A percentile compares a stretch with the other conserved stretches of the same genome.
Conservation (phyloP, 1,140 invertebrate species). For the Cydia strobilella region DNA sequence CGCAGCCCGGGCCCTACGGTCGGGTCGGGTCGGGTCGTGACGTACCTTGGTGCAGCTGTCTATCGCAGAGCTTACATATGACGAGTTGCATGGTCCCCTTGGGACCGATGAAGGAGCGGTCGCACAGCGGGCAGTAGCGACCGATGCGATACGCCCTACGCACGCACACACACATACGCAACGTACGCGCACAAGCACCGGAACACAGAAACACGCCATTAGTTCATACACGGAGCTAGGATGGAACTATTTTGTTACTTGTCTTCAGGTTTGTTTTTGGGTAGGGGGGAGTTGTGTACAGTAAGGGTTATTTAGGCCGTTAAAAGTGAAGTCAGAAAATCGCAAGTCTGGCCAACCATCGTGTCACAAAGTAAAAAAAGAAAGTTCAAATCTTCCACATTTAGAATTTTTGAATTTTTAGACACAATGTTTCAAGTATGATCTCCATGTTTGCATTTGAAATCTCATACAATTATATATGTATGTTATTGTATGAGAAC, state of each 20-base stretch:
- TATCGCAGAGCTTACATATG: constrained; percentile 80
- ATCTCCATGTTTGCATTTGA: background rate
- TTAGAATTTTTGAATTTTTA: too few relatives aligned
- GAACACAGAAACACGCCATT: constrained; percentile 79
- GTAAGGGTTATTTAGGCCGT: background rate
- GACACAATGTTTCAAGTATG: too few relatives aligned
- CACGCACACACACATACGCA: constrained; percentile 71
- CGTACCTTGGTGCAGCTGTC: constrained; percentile 80
- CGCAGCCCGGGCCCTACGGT: background rate
- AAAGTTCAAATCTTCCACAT: too few relatives aligned
- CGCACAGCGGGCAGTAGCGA: constrained; percentile 80
- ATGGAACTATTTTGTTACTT: constrained; percentile 37
- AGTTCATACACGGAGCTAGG: constrained; percentile 52
- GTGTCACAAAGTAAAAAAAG: too few relatives aligned
- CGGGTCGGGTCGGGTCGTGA: constrained; percentile 44
- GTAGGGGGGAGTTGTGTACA: background rate
- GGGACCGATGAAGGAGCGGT: constrained; percentile 79
- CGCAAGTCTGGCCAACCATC: too few relatives aligned
- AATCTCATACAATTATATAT: background rate
- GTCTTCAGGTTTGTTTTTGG: background rate
- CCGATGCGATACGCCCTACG: constrained; percentile 80
- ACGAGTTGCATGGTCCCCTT: constrained; percentile 80
- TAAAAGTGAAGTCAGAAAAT: too few relatives aligned
- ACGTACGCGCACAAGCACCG: constrained; percentile 73
- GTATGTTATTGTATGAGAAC: background rate